Base-by-base conservation (phyloP, 2,113 vertebrate species). In the Ictidomys tridecemlineatus region DNA sequence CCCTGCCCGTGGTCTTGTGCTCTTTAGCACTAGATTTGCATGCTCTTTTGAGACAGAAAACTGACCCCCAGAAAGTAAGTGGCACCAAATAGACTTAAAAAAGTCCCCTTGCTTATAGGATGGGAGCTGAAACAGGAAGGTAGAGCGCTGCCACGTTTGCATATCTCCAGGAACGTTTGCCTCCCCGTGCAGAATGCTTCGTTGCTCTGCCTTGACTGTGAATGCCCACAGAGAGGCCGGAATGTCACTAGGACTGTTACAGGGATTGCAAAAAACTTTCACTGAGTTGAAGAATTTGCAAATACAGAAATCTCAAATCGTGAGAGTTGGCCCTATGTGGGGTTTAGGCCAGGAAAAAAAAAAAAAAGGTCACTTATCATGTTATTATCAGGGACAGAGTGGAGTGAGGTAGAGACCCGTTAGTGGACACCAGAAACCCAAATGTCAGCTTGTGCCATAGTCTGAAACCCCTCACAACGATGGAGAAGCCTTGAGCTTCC, bases 201-300 rank as follows among this genome's bases (percentile, higher is more conserved):
- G 80, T 42, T 34, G 14, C 18, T 37, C 32, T 91, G 32, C 4
- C 61, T 76, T 18, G 28, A 39, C 76, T 73, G 45, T 72, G 58
- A 92, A 37, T 7, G 26, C 48, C 1, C 2, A 4, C 0, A 0
- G 20, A 9, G 17, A 5, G 26, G n/a, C 17, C 18, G 5, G 22
- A 5, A 51, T 12, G 14, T 82, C 4, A 2, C 26, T 4, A 14
- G 32, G 3, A 14, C 24, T 83, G 79, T 42, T 22, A 28, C 2
- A 8, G 26, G 69, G 32, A 2, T 92, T 85, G 70, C 14, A 5
- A 20, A 18, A 37, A 12, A 37, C 51, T 45, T 77, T 70, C 34
- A 89, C 79, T 4, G 51, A 53, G 20, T n/a, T 9, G 32, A 28
- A 11, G 11, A 73, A 83, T 69, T 45, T 67, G 34, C 48, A 87